Conservation (phyloP, 1,140 invertebrate genomes). For the Asbolus verrucosus region DNA sequence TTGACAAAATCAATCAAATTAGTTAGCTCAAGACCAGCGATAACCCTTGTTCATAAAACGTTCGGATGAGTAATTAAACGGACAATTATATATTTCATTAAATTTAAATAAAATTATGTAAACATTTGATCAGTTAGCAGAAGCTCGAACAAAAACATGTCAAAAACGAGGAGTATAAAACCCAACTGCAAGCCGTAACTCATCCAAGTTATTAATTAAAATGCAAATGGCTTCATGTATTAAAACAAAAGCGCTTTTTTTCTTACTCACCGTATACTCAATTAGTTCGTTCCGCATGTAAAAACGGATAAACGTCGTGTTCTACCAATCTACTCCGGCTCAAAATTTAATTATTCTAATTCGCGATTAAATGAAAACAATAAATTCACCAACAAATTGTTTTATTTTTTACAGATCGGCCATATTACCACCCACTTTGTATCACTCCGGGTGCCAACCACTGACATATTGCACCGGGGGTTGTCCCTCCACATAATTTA, state of each 20-base stretch:
- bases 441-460: slow-evolving; percentile 52
- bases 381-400: not conserved
- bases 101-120: slow-evolving; percentile 1
- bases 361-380: no score
- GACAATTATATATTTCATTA: slow-evolving; percentile 31
- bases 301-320: not conserved
- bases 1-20: slow-evolving; percentile 25
- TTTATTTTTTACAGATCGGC: slow-evolving; percentile 33
- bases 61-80: not conserved
- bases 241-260: slow-evolving; percentile 16
- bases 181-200: slow-evolving; percentile 32
- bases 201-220: slow-evolving; percentile 44
- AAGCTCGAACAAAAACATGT: not conserved
- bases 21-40: not conserved
- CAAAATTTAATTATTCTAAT: slow-evolving; percentile 4
- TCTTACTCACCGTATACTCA: slow-evolving; percentile 3
- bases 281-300: not conserved
- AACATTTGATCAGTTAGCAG: slow-evolving; percentile 13
- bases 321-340: not conserved
- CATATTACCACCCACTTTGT: slow-evolving; percentile 54
- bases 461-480: slow-evolving; percentile 54
- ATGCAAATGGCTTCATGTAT: slow-evolving; percentile 36
- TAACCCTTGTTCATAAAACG: not conserved
- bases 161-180: slow-evolving; percentile 5
- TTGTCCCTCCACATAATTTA: slow-evolving; percentile 52